Base-by-base conservation (phyloP, 53 echinoderm and acorn worm species). In the Pentamera pediparva region DNA sequence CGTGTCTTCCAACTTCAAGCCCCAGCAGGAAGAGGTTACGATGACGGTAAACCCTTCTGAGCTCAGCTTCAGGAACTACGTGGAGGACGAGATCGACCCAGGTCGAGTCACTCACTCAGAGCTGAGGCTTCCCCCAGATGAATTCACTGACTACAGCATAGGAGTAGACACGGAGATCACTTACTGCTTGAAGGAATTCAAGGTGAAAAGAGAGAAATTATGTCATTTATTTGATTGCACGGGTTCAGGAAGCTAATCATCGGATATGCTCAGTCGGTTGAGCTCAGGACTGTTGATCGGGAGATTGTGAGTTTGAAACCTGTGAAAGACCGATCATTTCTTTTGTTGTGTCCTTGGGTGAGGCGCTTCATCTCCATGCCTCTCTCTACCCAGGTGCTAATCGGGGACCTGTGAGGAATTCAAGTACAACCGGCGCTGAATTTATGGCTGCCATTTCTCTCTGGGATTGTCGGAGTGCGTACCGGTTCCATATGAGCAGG, bases 21-120 rank as follows among this genome's bases (percentile, higher is more conserved):
- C 67, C 9, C 41, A 27, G 39, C 67, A 67, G 41, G 95, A 95
- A 74, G 95, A 95, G 75, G 65, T 95, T 18, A 87, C 87, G 4
- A 58, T 95, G 72, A 85, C 65, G 2, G 87, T 88, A 52, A 84
- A 55, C 54, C 95, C 95, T 15, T 61, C 87, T 8, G 74, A 82
- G 37, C 81, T 95, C 28, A 85, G 90, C 58, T 95, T 87, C 51
- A 95, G 89, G 82, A 95, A 95, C 51, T 95, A 95, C 70, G 90
- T 95, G 20, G 95, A 95, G 63, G 95, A 95, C 80, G 95, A 95
- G 70, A 85, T 90, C 59, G 95, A 95, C 65, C 95, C 95, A 6
- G 84, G 70, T 15, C 82, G 82, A 49, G 95, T 95, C 10, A 84
- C 87, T 27, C 95, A 90, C 41, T 84, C 95, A 1, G 90, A 91